These are phyloP conservation scores for Lasioglossum albipes DNA, from an alignment of 1,140 invertebrate genomes.

Conservation along the genomic window DNA sequence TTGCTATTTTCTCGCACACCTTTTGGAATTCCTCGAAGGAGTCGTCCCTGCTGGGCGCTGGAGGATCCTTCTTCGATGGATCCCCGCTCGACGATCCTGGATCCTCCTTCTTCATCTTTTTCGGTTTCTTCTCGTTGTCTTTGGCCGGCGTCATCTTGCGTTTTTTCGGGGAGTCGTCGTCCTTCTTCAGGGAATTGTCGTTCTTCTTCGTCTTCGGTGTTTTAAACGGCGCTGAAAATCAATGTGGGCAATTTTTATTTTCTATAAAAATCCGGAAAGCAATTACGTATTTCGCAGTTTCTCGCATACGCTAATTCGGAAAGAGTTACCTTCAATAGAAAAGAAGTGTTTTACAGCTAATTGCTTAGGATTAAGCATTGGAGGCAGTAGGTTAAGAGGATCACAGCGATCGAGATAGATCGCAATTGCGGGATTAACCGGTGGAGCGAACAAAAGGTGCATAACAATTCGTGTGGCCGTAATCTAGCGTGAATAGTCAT, in stretches of 20 bases:
- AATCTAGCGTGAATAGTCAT: not conserved
- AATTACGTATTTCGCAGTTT: too few species aligned
- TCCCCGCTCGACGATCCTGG: not conserved
- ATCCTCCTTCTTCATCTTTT: not conserved
- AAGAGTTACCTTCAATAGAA: too few species aligned
- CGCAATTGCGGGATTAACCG: too few species aligned
- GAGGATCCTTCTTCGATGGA: constrained; percentile 4
- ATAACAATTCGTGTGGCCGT: too few species aligned
- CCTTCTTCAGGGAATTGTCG: not conserved
- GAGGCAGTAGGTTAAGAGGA: too few species aligned
- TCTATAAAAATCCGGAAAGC: too few species aligned
- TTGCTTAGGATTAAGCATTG: too few species aligned
- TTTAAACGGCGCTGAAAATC: constrained; percentile 61
- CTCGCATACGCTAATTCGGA: too few species aligned
- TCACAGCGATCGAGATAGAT: too few species aligned
- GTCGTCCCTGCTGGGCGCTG: constrained; percentile 81
- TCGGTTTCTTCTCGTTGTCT: not conserved
- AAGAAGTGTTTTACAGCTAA: too few species aligned
- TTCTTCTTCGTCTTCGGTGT: constrained; percentile 32
- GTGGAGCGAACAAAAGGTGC: too few species aligned
- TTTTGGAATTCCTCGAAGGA: constrained; percentile 89
- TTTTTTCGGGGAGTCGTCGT: not conserved
- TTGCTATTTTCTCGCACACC: constrained; percentile 88
- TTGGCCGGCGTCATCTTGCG: not conserved
- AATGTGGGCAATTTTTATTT: not conserved